Conservation (phyloP, 2,113 vertebrate species). For the Asarcornis scutulata region DNA sequence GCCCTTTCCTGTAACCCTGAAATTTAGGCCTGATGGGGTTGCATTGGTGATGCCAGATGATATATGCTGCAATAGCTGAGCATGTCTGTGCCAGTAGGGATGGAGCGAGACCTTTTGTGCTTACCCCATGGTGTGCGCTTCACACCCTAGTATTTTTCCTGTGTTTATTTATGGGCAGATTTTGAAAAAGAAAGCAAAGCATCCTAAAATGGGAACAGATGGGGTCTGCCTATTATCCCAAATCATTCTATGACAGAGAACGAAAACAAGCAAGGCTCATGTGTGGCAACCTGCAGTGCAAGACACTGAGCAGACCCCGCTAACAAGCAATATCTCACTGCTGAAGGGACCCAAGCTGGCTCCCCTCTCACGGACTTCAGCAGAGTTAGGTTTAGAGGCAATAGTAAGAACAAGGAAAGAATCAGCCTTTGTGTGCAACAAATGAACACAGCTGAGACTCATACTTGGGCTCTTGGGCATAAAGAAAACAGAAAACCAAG, state of each 20-base stretch:
- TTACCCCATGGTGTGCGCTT: not conserved
- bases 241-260: constrained; percentile 56
- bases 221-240: constrained; percentile 63
- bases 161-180: constrained; percentile 54
- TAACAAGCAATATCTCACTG: constrained; percentile 31
- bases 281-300: constrained; percentile 55
- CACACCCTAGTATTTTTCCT: not conserved
- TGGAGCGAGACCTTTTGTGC: not conserved
- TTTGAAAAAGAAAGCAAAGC: constrained; percentile 62
- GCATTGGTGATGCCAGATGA: not conserved
- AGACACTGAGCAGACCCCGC: constrained; percentile 29
- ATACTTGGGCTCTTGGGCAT: not conserved
- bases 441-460: not conserved
- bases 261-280: constrained; percentile 60
- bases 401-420: not conserved
- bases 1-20: not conserved
- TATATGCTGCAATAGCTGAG: not conserved
- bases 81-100: not conserved
- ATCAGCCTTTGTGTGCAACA: not conserved
- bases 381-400: not conserved
- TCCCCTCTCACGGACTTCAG: not conserved
- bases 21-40: not conserved
- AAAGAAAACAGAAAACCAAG: constrained; percentile 15
- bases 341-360: constrained; percentile 7
- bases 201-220: constrained; percentile 56